phyloP scores from a whole-genome alignment of 2,888 invertebrate species.

The Melanophora roralis region DNA sequence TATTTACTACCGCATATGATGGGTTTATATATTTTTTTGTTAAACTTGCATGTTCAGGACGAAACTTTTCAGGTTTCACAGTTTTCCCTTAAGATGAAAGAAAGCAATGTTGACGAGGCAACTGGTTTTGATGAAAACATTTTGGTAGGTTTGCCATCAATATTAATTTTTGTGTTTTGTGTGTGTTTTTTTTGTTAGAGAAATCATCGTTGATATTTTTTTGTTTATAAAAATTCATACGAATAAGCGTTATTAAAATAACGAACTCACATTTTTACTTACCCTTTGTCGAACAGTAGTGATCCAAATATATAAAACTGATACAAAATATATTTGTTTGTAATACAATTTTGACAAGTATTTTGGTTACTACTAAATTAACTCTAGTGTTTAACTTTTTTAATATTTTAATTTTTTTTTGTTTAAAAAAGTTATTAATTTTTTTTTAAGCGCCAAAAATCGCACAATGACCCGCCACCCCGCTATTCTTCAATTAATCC shows the following conservation, averaged over 20 bases:
- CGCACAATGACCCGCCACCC: slow-evolving; percentile 75
- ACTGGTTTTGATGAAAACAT: slow-evolving; percentile 85
- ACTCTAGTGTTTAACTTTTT: slow-evolving; percentile 53
- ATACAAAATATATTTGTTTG: too few relatives aligned
- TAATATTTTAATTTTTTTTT: slow-evolving; percentile 61
- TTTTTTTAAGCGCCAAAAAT: slow-evolving; percentile 68
- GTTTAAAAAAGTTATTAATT: too few relatives aligned
- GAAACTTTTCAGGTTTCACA: too few relatives aligned
- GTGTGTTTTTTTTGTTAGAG: background rate
- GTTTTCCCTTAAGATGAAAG: slow-evolving; percentile 78
- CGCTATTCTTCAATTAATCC: slow-evolving; percentile 77
- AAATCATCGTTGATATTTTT: background rate
- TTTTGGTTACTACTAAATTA: too few relatives aligned
- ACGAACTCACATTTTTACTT: background rate
- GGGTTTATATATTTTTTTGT: too few relatives aligned
- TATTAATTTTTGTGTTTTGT: slow-evolving; percentile 23
- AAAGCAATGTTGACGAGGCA: slow-evolving; percentile 84
- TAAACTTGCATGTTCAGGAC: too few relatives aligned
- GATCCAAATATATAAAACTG: too few relatives aligned
- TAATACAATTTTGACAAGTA: too few relatives aligned
- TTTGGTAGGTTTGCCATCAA: slow-evolving; percentile 80
- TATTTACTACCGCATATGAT: too few relatives aligned
- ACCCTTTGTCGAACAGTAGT: background rate
- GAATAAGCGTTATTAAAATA: background rate
- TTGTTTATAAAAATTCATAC: too few relatives aligned